phyloP scores from a whole-genome alignment of 1,140 invertebrate species.

The Varroa destructor region DNA sequence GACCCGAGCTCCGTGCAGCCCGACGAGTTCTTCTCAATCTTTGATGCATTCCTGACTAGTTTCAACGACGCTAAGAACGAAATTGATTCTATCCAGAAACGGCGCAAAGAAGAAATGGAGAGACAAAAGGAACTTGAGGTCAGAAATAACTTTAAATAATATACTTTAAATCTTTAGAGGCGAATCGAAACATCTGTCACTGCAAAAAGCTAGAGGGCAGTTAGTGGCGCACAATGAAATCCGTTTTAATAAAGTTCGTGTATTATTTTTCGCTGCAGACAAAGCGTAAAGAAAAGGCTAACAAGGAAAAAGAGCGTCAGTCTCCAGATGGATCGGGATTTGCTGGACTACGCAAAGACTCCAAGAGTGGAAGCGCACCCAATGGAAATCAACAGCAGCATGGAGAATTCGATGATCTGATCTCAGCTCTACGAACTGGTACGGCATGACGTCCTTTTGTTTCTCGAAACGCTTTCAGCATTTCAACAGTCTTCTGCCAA shows the following conservation, averaged over 20 bases:
- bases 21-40: constrained; percentile 89
- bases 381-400: constrained; percentile 33
- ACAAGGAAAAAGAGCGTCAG: constrained; percentile 33
- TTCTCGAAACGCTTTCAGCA: neutral
- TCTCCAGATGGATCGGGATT: constrained; percentile 30
- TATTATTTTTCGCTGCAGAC: neutral
- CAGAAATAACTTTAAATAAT: neutral
- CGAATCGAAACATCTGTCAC: too few relatives aligned
- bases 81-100: constrained; percentile 66
- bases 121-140: constrained; percentile 44
- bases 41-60: constrained; percentile 72
- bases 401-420: constrained; percentile 87
- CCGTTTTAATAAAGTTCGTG: too few relatives aligned
- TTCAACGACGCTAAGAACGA: constrained; percentile 74
- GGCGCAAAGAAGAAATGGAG: constrained; percentile 87
- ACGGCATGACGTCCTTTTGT: neutral
- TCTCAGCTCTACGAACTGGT: constrained; percentile 78
- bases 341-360: constrained; percentile 9
- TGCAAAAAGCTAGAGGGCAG: too few relatives aligned
- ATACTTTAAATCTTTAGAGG: too few relatives aligned
- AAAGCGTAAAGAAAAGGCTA: constrained; percentile 30
- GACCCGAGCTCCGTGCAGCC: constrained; percentile 70
- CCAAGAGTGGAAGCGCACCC: constrained; percentile 28
- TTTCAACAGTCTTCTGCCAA: neutral
- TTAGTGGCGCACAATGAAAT: too few relatives aligned